Conservation (phyloP, 2,113 vertebrate genomes). For the Hypanus sabinus region DNA sequence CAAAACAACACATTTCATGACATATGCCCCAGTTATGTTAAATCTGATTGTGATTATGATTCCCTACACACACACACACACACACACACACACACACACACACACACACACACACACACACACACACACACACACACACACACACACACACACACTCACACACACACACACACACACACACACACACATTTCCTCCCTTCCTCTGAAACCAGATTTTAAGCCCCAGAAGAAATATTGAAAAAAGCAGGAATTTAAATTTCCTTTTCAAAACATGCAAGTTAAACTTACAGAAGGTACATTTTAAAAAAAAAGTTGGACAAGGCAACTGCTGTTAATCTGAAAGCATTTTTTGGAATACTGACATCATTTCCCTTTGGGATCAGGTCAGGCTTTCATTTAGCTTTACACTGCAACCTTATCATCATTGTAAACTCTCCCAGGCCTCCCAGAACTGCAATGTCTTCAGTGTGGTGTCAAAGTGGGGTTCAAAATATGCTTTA, state of each 20-base stretch:
- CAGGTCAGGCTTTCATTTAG: not conserved
- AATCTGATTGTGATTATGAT: no score
- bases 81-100: no score
- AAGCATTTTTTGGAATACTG: not conserved
- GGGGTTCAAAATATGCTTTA: not conserved
- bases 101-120: no score
- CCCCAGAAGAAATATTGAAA: not conserved
- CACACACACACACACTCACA: no score
- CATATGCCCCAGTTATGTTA: no score
- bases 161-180: no score
- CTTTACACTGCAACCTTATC: not conserved
- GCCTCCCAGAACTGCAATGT: not conserved
- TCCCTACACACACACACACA: no score
- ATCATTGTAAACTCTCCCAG: not conserved
- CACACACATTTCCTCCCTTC: not conserved
- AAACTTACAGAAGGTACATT: not conserved
- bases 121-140: no score
- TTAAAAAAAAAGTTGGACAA: not conserved
- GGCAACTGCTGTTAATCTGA: not conserved
- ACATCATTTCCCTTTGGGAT: not conserved
- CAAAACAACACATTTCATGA: no score
- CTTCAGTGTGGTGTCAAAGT: not conserved
- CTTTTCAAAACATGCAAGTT: not conserved
- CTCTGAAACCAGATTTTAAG: not conserved
- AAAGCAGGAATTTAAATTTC: not conserved